Base-by-base conservation (phyloP, 2,888 invertebrate species). In the Chaetogeoica ovagalla region DNA sequence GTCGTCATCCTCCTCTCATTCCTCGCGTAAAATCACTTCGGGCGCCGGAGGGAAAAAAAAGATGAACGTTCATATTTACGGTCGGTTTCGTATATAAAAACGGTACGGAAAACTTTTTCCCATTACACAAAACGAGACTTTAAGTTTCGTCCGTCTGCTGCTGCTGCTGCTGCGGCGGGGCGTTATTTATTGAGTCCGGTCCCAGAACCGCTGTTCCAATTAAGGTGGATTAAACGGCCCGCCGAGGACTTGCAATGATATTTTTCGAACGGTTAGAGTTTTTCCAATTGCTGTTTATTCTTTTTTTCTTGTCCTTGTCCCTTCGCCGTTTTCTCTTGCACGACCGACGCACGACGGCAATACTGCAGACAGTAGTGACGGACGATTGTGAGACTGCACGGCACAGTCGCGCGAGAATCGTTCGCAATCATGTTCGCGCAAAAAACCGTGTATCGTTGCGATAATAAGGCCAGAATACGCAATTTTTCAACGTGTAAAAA, bases 111-210 rank as follows among this genome's bases (percentile, higher is more conserved):
- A 79, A 79, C 71, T 79, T 79, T 79, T 79, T 79, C 79, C 79
- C 79, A 79, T 79, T 79, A 79, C 79, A 71, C 63, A 57, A 77
- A 70, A 77, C 70, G 79, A 71, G 79, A 55, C 57, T 71, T 71
- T 79, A 79, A 79, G 79, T 79, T 63, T 70, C 79, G 37, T 62
- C 37, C 69, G 30, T 57, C 48, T 52, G 37, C 13, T 30, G 30
- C 30, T 30, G 30, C 30, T n/a, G 30, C 30, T n/a, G 30, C 30
- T 4, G 30, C 30, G 30, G 30, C 30, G 30, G 30, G 30, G 30
- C 39, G 79, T 79, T 71, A 79, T 79, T 79, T 79, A 79, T 79
- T 65, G 79, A 79, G 79, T 79, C 79, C 79, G 57, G 79, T 57
- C 63, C 63, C 63, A 57, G 57, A 62, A 79, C 79, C 79, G 71